Evolutionary conservation across 2,888 invertebrate species (phyloP), one percentile per base, ranked within the genome.

Genomic region (Dryadula phaetusa): DNA sequence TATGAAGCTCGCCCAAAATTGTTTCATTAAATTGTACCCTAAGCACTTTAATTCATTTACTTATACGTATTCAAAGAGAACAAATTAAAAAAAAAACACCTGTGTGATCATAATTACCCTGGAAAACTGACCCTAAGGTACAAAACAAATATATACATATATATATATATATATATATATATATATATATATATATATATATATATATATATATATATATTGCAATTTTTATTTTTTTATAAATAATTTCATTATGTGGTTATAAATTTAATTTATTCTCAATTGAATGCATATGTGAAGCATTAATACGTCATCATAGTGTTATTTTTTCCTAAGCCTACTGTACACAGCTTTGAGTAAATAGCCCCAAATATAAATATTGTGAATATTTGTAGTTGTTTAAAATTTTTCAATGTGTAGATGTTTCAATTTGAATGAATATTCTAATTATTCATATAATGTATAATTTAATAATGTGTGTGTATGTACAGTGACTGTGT

Each of bases 1-100:
- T 78, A 72, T 62, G 44, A 74, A 75, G 75, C 73, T 70, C 69
- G 71, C 75, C 75, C 74, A 56, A 37, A n/a, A 56, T 40, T 71
- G 64, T 70, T 22, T 70, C 49, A 54, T 67, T 64, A 62, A 49
- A 42, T 65, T 65, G 72, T 65, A 60, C 67, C 69, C 73, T 75
- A 72, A 72, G 72, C 72, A 71, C 72, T 70, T 58, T 52, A 52
- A 7, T 52, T 32, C 28, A 52, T 32, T 10, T 28, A 28, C 16
- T 14, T 49, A 54, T 14, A 64, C 40, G 58, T 64, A 72, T 72
- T 68, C 68, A 70, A 60, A 69, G 68, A 72, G 67, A 70, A 69
- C 69, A 56, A 62, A 64, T 16, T 46, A 16, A 8, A 22, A 10
- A 22, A 22, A 20, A 6, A n/a, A 18, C 28, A 12, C 0, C 3